Evolutionary conservation across 1,140 invertebrate species (phyloP).

Genomic region (Lepidurus arcticus): DNA sequence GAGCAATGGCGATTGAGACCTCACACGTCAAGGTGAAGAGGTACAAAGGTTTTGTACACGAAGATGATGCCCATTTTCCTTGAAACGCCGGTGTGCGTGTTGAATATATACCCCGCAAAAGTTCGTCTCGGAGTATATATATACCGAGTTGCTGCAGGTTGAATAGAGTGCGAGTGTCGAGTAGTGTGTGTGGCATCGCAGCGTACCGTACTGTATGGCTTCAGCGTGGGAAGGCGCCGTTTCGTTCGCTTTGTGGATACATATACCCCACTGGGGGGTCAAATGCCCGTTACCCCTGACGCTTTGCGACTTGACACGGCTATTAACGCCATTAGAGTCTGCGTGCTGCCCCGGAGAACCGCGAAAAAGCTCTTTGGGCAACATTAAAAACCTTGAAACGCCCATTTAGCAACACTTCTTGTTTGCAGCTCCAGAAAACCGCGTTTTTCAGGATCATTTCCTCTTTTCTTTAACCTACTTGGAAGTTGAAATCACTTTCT

Average conservation of each 20-base stretch:
- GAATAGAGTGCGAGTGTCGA: neutral
- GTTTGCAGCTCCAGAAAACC: neutral
- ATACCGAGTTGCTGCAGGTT: neutral
- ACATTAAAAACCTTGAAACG: conserved; percentile 7
- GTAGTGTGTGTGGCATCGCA: no score
- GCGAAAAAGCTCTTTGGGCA: neutral
- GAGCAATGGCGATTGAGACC: neutral
- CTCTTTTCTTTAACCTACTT: neutral
- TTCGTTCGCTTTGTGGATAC: neutral
- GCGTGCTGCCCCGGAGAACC: conserved; percentile 16
- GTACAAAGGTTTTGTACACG: neutral
- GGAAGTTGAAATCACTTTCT: neutral
- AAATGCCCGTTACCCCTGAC: neutral
- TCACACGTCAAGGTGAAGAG: conserved; percentile 4
- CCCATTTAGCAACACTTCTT: conserved; percentile 1
- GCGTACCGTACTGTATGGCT: neutral
- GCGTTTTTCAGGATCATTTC: neutral
- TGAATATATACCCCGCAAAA: neutral
- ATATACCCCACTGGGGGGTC: neutral
- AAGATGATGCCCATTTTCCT: neutral
- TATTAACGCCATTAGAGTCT: conserved; percentile 17
- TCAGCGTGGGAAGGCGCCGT: conserved; percentile 20
- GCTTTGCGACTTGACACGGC: neutral
- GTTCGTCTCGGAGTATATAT: neutral
- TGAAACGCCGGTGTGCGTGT: neutral